Evolutionary conservation across 1,140 invertebrate species (phyloP), one percentile per base, ranked within the genome.

Genomic region (Phthorimaea operculella): DNA sequence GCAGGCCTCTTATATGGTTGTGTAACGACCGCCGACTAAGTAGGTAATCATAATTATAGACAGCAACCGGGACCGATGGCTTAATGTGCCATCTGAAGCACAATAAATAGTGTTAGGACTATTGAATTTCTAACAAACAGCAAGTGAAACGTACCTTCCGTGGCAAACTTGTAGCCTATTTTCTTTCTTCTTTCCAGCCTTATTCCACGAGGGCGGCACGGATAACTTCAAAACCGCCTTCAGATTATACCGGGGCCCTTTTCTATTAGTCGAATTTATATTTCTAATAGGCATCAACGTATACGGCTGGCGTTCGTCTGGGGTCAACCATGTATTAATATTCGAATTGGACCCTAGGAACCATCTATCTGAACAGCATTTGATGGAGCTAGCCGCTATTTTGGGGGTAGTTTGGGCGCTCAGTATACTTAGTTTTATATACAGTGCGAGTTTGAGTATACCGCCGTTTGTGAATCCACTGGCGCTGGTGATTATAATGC

Each of bases 251-350:
- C 88, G 98, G 36, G 96, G 96, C 0, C 95, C 97, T 4, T 90
- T 99, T 57, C 89, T 99, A 0, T 87, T 99, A 34, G 93, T 99
- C 52, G 89, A 98, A 66, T 97, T 98, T 76, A 89, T 99, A 60
- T 99, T 99, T 76, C 85, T 99, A 1, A 96, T 99, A 74, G 98
- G 98, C 15, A 92, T 99, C 12, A 99, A 99, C 76, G 97, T 96
- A 14, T 98, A 99, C 82, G 97, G 97, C n/a, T 99, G 98, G 98
- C 88, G 97, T 63, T 96, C 95, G 5, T 98, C 97, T 0, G 98
- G 98, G 10, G 98, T 99, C 4, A 99, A 99, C 88, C 98, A 99
- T 82, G 98, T 99, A 0, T 89, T 99, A 0, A 99, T 99, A 64
- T 99, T 99, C 79, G 98, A 99, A 82, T 87, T 99, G 49, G 97